Evolutionary conservation across 1,140 invertebrate genomes (phyloP).

Genomic region (Diachasma alloeum): DNA sequence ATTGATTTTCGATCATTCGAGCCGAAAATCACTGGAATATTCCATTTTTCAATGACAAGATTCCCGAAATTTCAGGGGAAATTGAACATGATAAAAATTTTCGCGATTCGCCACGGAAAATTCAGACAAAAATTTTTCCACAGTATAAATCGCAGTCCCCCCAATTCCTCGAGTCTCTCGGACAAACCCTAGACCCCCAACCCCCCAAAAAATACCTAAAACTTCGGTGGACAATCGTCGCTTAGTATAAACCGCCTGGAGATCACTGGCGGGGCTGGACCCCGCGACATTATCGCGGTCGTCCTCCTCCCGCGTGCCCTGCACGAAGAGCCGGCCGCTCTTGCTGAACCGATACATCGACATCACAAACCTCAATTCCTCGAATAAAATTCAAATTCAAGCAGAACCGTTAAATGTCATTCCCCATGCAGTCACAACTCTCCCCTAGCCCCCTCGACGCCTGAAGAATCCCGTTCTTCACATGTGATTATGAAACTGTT

Average conservation of each 20-base stretch:
- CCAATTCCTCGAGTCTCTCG: background rate
- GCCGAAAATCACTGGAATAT: too few relatives aligned
- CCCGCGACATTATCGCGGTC: conserved; percentile 65
- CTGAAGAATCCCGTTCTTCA: background rate
- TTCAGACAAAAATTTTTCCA: too few relatives aligned
- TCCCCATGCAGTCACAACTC: background rate
- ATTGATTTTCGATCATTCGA: too few relatives aligned
- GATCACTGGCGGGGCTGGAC: conserved; percentile 59
- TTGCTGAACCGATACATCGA: conserved; percentile 80
- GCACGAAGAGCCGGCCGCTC: conserved; percentile 79
- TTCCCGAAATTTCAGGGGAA: too few relatives aligned
- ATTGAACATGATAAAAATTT: too few relatives aligned
- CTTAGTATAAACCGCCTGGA: conserved; percentile 82
- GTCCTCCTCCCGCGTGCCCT: conserved; percentile 76
- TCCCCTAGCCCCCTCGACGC: too few relatives aligned
- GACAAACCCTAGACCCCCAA: background rate
- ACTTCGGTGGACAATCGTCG: conserved; percentile 85
- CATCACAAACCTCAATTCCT: conserved; percentile 51
- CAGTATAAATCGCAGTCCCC: too few relatives aligned
- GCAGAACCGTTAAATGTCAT: background rate
- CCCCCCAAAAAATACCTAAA: conserved; percentile 65
- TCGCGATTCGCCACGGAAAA: too few relatives aligned
- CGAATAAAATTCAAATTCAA: background rate
- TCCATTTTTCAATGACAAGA: too few relatives aligned
- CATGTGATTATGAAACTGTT: background rate